These are phyloP conservation scores for Dasysyrphus tricinctus DNA, from an alignment of 2,888 invertebrate genomes.

Conservation along the genomic window DNA sequence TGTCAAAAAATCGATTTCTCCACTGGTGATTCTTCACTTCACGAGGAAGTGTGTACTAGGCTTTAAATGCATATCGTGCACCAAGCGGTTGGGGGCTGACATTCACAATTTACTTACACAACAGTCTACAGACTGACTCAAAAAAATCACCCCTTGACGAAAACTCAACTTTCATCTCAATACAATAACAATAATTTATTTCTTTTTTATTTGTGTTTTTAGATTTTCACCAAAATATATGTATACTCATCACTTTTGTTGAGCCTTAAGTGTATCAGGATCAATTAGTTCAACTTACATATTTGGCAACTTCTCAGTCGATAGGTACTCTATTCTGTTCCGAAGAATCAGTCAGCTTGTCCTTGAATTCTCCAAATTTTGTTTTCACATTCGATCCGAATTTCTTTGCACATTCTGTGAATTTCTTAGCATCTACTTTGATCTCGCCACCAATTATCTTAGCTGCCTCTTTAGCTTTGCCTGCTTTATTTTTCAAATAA, in stretches of 20 bases:
- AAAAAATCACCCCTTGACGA: no score
- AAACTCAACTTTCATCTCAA: no score
- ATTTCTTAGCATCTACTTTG: constrained; percentile 80
- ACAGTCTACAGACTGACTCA: no score
- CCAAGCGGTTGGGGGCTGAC: no score
- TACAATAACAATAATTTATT: no score
- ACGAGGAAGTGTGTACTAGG: no score
- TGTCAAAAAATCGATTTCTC: no score
- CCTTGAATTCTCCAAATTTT: constrained; percentile 80
- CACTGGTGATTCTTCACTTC: no score
- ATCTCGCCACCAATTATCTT: constrained; percentile 80
- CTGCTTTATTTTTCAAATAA: constrained; percentile 79
- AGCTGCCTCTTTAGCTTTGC: constrained; percentile 79
- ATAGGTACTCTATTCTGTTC: constrained; percentile 78
- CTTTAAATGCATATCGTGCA: no score
- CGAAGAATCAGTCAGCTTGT: constrained; percentile 79
- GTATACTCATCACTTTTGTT: constrained; percentile 81
- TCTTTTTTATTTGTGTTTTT: no score
- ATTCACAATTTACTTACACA: no score
- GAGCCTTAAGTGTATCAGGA: constrained; percentile 80
- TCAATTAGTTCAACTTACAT: constrained; percentile 81
- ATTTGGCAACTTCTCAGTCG: constrained; percentile 76
- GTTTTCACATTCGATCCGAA: constrained; percentile 79
- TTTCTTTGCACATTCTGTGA: constrained; percentile 80
- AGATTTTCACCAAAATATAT: no score